phyloP scores from a whole-genome alignment of 2,113 vertebrate genomes.

The Aegypius monachus region DNA sequence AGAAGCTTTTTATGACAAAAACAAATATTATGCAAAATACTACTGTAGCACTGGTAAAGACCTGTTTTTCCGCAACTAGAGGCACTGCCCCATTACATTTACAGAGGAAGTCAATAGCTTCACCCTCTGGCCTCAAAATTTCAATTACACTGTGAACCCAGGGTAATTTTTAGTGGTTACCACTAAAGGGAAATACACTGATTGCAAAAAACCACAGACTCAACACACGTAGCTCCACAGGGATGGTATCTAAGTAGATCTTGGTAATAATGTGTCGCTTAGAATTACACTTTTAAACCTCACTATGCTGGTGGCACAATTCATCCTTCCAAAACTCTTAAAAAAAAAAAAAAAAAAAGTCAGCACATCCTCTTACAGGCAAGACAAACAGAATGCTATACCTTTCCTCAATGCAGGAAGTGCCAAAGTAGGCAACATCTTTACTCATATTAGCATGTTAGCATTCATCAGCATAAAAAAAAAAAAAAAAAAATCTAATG shows the following conservation, averaged over 20 bases:
- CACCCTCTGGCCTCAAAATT: conserved; percentile 47
- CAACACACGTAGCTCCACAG: background rate
- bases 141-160: conserved; percentile 17
- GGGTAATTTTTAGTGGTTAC: conserved; percentile 38
- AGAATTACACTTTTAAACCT: background rate
- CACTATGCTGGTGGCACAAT: background rate
- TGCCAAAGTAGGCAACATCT: background rate
- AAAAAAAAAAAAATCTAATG: background rate
- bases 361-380: background rate
- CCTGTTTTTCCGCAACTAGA: background rate
- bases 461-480: background rate
- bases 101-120: conserved; percentile 50
- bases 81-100: background rate
- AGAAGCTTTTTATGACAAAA: background rate
- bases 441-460: too few species aligned
- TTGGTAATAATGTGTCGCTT: background rate
- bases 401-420: background rate
- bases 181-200: conserved; percentile 38
- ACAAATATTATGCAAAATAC: background rate
- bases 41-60: background rate
- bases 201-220: conserved; percentile 59
- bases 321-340: background rate
- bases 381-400: background rate
- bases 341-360: background rate
- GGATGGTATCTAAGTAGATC: conserved; percentile 6